Evolutionary conservation across 1,140 invertebrate genomes (phyloP).

Genomic region (Drosophila busckii): DNA sequence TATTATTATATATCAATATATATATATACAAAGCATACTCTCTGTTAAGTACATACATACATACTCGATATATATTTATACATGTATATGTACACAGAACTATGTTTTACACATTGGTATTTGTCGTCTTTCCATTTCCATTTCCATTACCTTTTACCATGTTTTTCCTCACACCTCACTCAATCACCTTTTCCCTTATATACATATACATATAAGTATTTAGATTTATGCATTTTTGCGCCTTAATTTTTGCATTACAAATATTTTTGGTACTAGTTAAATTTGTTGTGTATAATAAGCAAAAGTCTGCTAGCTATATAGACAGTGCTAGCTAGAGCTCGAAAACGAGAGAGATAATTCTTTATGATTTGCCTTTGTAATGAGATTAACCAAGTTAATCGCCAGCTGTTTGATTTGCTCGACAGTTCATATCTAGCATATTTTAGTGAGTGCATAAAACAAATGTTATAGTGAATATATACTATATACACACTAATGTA

Average conservation of each 20-base stretch:
- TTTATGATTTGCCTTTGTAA: constrained; percentile 69
- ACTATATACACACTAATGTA: constrained; percentile 26
- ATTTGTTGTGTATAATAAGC: too few relatives aligned
- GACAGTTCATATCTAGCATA: constrained; percentile 60
- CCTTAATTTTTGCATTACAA: constrained; percentile 61
- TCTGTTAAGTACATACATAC: constrained; percentile 34
- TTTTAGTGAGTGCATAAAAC: constrained; percentile 14
- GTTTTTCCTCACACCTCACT: constrained; percentile 13
- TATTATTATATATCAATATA: constrained; percentile 15
- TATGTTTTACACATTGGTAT: constrained; percentile 13
- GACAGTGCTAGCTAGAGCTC: too few relatives aligned
- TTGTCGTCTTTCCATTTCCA: constrained; percentile 7
- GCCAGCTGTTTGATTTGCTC: constrained; percentile 67
- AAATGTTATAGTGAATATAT: constrained; percentile 26
- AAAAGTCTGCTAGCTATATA: too few relatives aligned
- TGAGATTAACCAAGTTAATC: constrained; percentile 69
- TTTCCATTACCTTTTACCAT: neutral
- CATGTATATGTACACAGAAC: constrained; percentile 45
- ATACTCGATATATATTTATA: constrained; percentile 49
- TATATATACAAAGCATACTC: constrained; percentile 28
- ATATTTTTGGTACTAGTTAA: constrained; percentile 46
- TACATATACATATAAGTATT: constrained; percentile 3
- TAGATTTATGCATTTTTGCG: too few relatives aligned
- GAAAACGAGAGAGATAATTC: constrained; percentile 30
- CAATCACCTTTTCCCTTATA: constrained; percentile 7